Evolutionary conservation across 1,140 invertebrate genomes (phyloP), one percentile per base, ranked within the genome.

Genomic region (Metaphire vulgaris): DNA sequence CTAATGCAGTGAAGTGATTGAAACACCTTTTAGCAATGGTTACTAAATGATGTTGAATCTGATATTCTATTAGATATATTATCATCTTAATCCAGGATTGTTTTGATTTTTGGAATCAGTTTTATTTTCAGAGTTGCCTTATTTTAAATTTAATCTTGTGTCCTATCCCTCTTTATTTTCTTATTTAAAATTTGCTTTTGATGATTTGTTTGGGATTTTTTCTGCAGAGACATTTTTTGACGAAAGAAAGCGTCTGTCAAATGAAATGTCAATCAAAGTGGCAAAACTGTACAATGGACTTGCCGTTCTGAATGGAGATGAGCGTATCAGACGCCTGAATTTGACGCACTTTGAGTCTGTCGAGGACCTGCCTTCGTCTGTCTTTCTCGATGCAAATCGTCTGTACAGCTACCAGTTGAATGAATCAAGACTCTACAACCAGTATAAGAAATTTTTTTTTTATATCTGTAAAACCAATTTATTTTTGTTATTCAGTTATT

Each of bases 151-250:
- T n/a, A n/a, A n/a, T n/a, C n/a, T n/a, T n/a, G n/a, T n/a, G n/a
- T n/a, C n/a, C n/a, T n/a, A n/a, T n/a, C n/a, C n/a, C n/a, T n/a
- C n/a, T n/a, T n/a, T n/a, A n/a, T n/a, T n/a, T n/a, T n/a, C n/a
- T n/a, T n/a, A n/a, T n/a, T n/a, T n/a, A n/a, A n/a, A n/a, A n/a
- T n/a, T n/a, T n/a, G n/a, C n/a, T n/a, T n/a, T n/a, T n/a, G n/a
- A n/a, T n/a, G n/a, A n/a, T n/a, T n/a, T n/a, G n/a, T n/a, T n/a
- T n/a, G n/a, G n/a, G n/a, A n/a, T n/a, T n/a, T n/a, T n/a, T n/a
- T n/a, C 41, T 76, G 1, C 70, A 74, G 69, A 21, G 1, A 30
- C 26, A 1, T 76, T 33, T 30, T 73, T 76, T 29, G 28, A 1
- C 15, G 26, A 26, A 16, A 68, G n/a, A 70, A n/a, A 64, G 64